Base-by-base conservation (phyloP, 2,797 vertebrate genomes). In the Anguilla marmorata region DNA sequence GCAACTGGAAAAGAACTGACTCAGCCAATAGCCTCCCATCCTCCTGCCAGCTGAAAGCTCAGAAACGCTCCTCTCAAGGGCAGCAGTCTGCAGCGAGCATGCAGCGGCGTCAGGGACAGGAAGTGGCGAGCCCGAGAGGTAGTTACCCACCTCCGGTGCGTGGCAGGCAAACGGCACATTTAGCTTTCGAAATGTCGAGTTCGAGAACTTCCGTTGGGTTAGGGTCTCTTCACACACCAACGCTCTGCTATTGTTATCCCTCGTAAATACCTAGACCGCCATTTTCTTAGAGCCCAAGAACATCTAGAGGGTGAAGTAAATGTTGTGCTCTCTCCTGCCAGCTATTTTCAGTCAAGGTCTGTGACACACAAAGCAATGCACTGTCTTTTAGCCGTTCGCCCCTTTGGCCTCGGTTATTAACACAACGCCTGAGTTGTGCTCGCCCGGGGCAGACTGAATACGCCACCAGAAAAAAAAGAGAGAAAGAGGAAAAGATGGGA, bases 41-140 rank as follows among this genome's bases (percentile, higher is more conserved):
- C n/a, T n/a, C 12, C 54, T 24, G 84, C 50, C 84, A 50, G 69
- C 14, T 58, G 14, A 37, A 6, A 60, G n/a, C 86, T 90, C 88
- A 87, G 87, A 56, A 76, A 14, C 86, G 85, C 50, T 48, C 66
- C 21, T 80, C 27, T 84, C 48, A 85, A 87, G 79, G 52, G 84
- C 33, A 33, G 54, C 48, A 84, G 27, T 27, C 21, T 33, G 56
- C 48, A 86, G 48, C 45, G 2, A 74, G 45, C 48, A 84, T 7
- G 16, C 66, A 83, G 63, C 48, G 21, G 45, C 30, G 5, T 33
- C 16, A 19, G 58, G 16, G 60, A 74, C 87, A 84, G 80, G 87
- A 84, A 88, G 60, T 60, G 54, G 27, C 14, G 24, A 48, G 60
- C 8, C 24, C 5, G 24, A 48, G 16, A 7, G 27, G 60, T 52